phyloP scores from a whole-genome alignment of 2,888 invertebrate species.

The Polyploca ridens region DNA sequence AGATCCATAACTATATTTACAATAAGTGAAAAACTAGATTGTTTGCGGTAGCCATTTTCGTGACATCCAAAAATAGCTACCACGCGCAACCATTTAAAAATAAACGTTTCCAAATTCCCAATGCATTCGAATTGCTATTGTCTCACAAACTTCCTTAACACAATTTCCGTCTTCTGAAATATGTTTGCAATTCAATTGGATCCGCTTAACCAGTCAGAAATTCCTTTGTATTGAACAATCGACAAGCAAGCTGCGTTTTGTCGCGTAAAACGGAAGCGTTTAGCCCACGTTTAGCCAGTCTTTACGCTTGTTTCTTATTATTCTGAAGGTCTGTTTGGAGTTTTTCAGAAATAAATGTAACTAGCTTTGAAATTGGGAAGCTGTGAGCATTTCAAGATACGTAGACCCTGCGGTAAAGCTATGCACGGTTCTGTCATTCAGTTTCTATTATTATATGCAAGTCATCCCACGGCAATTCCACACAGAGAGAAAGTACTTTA shows the following conservation, averaged over 20 bases:
- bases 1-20: no score
- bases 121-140: slow-evolving; percentile 9
- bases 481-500: no score
- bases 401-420: no score
- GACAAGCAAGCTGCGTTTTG: slow-evolving; percentile 1
- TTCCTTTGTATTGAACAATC: slow-evolving; percentile 3
- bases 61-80: neutral
- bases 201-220: neutral
- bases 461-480: no score
- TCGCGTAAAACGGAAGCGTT: slow-evolving; percentile 4
- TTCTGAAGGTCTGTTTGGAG: neutral
- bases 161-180: slow-evolving; percentile 11
- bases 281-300: neutral
- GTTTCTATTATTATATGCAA: no score
- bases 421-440: no score
- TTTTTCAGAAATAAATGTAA: neutral
- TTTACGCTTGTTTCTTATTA: neutral
- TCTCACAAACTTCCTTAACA: slow-evolving; percentile 2
- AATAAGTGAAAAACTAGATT: neutral
- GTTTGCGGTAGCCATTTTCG: neutral
- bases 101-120: slow-evolving; percentile 12
- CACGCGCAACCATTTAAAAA: neutral
- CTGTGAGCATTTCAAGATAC: no score
- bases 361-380: no score
- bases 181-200: slow-evolving; percentile 12